These are phyloP conservation scores for Melanogrammus aeglefinus DNA, from an alignment of 2,797 vertebrate species.

Conservation along the genomic window DNA sequence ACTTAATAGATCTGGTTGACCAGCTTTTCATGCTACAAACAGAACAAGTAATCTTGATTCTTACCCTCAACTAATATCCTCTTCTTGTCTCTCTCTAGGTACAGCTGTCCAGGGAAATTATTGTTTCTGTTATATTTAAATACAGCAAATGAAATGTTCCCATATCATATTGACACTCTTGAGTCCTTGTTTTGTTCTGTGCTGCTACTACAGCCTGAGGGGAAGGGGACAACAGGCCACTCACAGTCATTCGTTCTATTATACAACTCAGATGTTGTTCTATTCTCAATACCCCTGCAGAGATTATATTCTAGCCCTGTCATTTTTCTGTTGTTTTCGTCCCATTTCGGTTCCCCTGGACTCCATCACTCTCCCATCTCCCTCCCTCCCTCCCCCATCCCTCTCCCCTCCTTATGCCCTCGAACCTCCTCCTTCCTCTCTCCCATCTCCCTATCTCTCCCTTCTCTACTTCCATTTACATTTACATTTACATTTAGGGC, in stretches of 20 bases:
- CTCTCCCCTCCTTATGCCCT: neutral
- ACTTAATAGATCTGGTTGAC: neutral
- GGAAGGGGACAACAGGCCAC: neutral
- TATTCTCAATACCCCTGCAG: neutral
- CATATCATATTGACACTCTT: neutral
- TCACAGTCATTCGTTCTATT: neutral
- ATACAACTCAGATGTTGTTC: neutral
- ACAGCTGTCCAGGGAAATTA: neutral
- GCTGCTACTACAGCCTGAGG: neutral
- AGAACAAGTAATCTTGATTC: neutral
- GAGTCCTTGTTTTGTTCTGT: neutral
- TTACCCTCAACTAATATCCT: neutral
- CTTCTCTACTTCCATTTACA: too few species aligned
- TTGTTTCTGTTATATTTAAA: neutral
- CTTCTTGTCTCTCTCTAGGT: neutral
- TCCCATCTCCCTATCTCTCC: neutral
- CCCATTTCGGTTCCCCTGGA: neutral
- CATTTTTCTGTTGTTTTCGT: neutral
- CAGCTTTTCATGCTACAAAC: neutral
- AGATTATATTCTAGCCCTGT: neutral
- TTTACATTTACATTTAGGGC: too few species aligned
- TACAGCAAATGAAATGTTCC: neutral
- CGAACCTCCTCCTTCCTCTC: neutral
- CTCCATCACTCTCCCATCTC: neutral
- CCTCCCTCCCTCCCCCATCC: neutral